Conservation (phyloP, 2,888 invertebrate genomes). For the Synergus umbraculus region DNA sequence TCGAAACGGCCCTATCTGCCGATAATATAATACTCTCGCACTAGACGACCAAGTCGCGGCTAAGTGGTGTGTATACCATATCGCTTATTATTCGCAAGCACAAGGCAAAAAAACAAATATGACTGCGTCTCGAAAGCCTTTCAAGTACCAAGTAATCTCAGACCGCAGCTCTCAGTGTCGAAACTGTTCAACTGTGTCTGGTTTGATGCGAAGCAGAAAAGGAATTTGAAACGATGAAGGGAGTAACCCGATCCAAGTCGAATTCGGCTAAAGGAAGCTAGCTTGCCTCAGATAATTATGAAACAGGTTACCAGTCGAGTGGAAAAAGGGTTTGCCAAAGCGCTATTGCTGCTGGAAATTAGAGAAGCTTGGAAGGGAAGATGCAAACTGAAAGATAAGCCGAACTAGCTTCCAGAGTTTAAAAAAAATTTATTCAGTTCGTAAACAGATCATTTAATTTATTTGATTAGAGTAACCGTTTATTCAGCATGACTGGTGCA, state of each 20-base stretch:
- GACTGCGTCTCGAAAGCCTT: conserved; percentile 17
- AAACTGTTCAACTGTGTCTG: not conserved
- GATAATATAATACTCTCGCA: conserved; percentile 36
- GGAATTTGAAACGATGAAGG: conserved; percentile 11
- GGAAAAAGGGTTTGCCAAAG: not conserved
- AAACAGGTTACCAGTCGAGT: not conserved
- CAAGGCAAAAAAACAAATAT: not conserved
- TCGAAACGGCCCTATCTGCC: conserved; percentile 39
- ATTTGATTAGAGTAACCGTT: not conserved
- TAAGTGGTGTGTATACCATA: conserved; percentile 39
- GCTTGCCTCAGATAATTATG: not conserved
- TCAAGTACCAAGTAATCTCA: conserved; percentile 26
- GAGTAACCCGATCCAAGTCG: conserved; percentile 9
- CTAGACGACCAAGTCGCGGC: conserved; percentile 24
- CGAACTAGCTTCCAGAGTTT: not conserved
- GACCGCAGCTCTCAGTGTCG: not conserved
- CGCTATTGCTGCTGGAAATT: not conserved
- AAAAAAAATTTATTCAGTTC: not conserved
- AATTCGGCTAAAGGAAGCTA: not conserved
- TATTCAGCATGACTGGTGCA: not conserved
- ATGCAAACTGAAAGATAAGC: not conserved
- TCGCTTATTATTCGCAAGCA: conserved; percentile 32
- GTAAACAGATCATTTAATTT: too few species aligned
- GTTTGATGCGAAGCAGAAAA: not conserved
- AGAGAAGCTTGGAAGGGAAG: not conserved